Percentiles rank a stretch among this genome's conserved stretches.
Conservation (phyloP, 1,140 invertebrate species). For the Microplitis demolitor region DNA sequence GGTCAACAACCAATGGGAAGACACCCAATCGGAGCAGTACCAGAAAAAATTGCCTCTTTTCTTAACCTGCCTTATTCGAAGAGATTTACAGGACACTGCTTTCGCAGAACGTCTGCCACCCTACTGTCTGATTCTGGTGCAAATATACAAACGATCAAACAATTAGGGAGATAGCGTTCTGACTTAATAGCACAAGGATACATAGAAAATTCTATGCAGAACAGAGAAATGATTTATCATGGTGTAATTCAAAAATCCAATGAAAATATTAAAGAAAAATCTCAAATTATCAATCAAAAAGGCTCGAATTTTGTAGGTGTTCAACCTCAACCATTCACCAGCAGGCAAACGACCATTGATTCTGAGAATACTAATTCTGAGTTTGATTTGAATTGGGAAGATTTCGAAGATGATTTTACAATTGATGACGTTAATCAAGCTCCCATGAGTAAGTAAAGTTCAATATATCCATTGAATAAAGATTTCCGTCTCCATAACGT, state of each 20-base stretch:
- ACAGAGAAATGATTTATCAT: not conserved
- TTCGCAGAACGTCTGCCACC: not conserved
- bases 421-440: not conserved
- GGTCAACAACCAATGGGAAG: no score
- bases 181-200: not conserved
- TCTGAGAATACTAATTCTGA: no score
- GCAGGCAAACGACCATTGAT: not conserved
- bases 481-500: no score
- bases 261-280: not conserved
- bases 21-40: no score
- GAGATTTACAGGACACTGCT: not conserved
- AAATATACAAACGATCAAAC: not conserved
- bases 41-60: no score
- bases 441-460: not conserved
- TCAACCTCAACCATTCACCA: not conserved
- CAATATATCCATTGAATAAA: not conserved
- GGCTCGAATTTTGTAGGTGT: not conserved
- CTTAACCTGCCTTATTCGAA: not conserved
- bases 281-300: not conserved
- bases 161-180: not conserved
- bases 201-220: not conserved
- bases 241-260: not conserved
- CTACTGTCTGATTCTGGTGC: not conserved
- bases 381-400: not conserved
- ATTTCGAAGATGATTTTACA: not conserved